Conservation (phyloP, 2,113 vertebrate species). For the Kobus ellipsiprymnus region DNA sequence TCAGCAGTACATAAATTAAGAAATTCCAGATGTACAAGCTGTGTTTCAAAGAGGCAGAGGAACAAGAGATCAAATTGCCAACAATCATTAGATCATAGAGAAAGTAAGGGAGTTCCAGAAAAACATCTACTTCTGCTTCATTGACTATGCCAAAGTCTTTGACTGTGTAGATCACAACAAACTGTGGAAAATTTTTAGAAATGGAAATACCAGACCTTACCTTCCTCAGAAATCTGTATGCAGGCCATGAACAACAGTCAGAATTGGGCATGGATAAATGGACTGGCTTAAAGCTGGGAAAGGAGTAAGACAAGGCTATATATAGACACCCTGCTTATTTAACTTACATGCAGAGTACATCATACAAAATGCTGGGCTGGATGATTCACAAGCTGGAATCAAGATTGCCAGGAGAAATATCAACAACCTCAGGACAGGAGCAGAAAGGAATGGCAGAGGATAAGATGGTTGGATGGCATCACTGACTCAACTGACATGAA, state of each 20-base stretch:
- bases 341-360: neutral
- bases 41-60: neutral
- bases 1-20: neutral
- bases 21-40: neutral
- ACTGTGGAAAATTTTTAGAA: neutral
- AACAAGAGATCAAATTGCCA: neutral
- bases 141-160: neutral
- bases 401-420: neutral
- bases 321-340: neutral
- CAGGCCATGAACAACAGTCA: neutral
- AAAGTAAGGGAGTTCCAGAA: neutral
- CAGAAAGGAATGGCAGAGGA: neutral
- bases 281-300: neutral
- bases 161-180: neutral
- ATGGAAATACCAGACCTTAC: neutral
- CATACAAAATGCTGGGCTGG: neutral
- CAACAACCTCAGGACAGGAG: neutral
- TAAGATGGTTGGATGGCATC: neutral
- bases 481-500: neutral
- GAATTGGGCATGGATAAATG: neutral
- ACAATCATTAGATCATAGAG: neutral
- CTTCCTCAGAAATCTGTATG: neutral
- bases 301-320: neutral
- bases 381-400: neutral
- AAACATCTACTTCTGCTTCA: neutral